Evolutionary conservation across 30 jellyfish, hydroid and myxozoan genomes (phyloP).

Genomic region (Turritopsis dohrnii): DNA sequence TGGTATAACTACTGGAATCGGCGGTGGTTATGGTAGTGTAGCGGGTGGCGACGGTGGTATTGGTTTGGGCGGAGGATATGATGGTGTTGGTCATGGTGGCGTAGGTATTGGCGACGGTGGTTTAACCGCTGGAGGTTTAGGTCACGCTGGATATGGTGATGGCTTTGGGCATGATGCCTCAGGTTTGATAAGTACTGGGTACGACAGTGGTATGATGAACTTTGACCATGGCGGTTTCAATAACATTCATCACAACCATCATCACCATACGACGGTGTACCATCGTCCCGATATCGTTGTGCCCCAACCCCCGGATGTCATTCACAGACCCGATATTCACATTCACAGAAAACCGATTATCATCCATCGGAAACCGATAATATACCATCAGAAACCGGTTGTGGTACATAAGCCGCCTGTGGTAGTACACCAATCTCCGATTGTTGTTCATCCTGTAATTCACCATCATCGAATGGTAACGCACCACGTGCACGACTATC

Average conservation of each 20-base stretch:
- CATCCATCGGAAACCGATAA: slow-evolving; percentile 78
- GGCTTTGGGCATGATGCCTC: slow-evolving; percentile 15
- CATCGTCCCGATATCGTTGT: slow-evolving; percentile 76
- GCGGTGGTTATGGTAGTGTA: slow-evolving; percentile 27
- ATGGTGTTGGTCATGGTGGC: slow-evolving; percentile 33
- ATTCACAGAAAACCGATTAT: slow-evolving; percentile 81
- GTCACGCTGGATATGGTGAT: slow-evolving; percentile 35
- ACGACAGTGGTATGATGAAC: slow-evolving; percentile 20
- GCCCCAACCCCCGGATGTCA: slow-evolving; percentile 76
- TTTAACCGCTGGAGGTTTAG: slow-evolving; percentile 5
- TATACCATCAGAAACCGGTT: slow-evolving; percentile 73
- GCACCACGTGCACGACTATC: slow-evolving; percentile 52
- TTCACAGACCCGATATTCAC: slow-evolving; percentile 80
- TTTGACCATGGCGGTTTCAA: not conserved
- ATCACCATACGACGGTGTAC: slow-evolving; percentile 29
- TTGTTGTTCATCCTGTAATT: slow-evolving; percentile 59
- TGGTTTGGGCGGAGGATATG: slow-evolving; percentile 19
- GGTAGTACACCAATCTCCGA: slow-evolving; percentile 86
- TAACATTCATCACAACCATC: slow-evolving; percentile 52
- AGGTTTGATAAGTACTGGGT: slow-evolving; percentile 14
- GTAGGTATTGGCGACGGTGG: slow-evolving; percentile 21
- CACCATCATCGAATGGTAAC: slow-evolving; percentile 57
- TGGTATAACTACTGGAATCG: slow-evolving; percentile 33
- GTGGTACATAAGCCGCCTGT: slow-evolving; percentile 82
- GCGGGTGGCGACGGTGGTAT: slow-evolving; percentile 26